These are phyloP conservation scores for Penelope pileata DNA, from an alignment of 2,113 vertebrate species.

Conservation along the genomic window DNA sequence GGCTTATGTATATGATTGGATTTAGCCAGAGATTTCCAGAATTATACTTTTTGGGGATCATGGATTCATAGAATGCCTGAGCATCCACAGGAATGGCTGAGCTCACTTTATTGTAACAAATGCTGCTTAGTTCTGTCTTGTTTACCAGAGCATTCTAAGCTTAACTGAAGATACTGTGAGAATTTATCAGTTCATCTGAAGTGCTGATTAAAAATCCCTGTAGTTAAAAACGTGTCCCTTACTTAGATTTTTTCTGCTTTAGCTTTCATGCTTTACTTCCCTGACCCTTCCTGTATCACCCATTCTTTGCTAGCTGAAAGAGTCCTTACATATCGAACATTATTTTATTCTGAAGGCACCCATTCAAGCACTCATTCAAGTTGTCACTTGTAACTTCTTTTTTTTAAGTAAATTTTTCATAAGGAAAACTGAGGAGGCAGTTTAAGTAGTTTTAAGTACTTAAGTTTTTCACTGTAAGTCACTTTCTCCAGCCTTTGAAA, in stretches of 20 bases:
- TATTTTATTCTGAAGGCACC: neutral
- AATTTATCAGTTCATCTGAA: neutral
- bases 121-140: neutral
- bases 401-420: neutral
- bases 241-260: neutral
- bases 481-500: neutral
- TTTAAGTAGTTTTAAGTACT: neutral
- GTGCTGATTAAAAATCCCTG: neutral
- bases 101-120: neutral
- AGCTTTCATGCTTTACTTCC: neutral
- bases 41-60: accelerated
- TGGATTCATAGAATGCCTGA: neutral
- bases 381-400: neutral
- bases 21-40: neutral
- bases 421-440: neutral
- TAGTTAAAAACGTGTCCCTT: neutral
- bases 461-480: neutral
- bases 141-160: neutral
- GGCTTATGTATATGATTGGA: neutral
- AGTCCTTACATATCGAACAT: neutral
- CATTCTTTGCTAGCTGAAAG: neutral
- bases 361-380: neutral
- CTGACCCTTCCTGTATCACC: neutral
- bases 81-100: neutral
- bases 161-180: neutral